Evolutionary conservation across 2,888 invertebrate species (phyloP), one percentile per base, ranked within the genome.

Genomic region (Drosophila rellima): DNA sequence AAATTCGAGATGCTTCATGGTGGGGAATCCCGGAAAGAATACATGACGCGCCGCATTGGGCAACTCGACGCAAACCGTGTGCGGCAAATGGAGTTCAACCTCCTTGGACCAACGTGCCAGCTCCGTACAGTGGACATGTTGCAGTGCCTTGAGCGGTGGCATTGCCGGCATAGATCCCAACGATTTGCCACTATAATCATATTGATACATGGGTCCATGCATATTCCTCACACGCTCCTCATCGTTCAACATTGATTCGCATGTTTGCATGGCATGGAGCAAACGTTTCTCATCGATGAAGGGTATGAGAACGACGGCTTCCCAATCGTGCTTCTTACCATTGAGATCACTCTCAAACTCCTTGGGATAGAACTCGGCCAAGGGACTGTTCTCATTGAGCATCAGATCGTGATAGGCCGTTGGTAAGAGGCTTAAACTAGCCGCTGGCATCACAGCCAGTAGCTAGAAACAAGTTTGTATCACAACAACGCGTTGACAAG

Each of bases 281-380:
- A 97, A 93, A 56, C 94, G 93, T 29, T 93, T 92, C 95, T 98
- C 97, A 81, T 98, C 96, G 83, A 98, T 98, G 84, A 98, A 98
- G 0, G 98, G 98, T 90, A 98, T 97, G 1, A 98, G 94, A 1
- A 98, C 97, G 0, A 98, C 96, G 0, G 98, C 98, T 91, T 98
- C 99, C 99, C 99, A 99, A 77, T 98, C 98, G 89, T 98, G 97
- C 83, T 95, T 95, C 92, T 99, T 99, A 6, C 99, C 99, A 93
- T 99, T 99, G 61, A 99, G 94, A 93, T 99, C 99, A 0, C 97
- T 98, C 86, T 96, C 95, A 92, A 99, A 99, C 78, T 98, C 94
- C 54, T 94, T 92, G 0, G 99, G 99, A 93, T 98, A 99, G 92
- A 97, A 99, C 80, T 97, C 95, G 69, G 99, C 96, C 1, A 97